Base-by-base conservation (phyloP, 1,140 invertebrate species). In the Batillaria attramentaria region DNA sequence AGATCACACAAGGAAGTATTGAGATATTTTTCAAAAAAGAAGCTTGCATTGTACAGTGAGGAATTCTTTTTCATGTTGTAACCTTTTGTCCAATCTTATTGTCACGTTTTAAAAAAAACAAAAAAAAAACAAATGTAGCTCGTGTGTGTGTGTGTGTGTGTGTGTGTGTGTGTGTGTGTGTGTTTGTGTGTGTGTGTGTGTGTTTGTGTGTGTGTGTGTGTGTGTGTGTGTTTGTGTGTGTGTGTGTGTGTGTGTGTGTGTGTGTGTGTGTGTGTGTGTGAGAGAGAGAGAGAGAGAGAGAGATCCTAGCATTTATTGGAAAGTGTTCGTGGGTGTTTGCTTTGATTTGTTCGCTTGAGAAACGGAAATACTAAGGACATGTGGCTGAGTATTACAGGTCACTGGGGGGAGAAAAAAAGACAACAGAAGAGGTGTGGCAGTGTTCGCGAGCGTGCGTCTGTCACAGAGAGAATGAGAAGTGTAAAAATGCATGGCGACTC, bases 231-330 rank as follows among this genome's bases (percentile, higher is more conserved):
- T 70, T 8, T 10, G 18, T 39, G 68, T 37, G 68, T 46, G 62
- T 46, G 50, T 50, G 72, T 35, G 35, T 72, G 57, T 42, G 60
- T 76, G 73, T 76, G 57, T 76, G 46, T 62, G 33, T 62, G 54
- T 62, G 73, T 62, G 73, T 76, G 73, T 37, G 35, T 62, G 46
- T 62, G 28, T 62, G 72, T 5, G 31, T 10, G 6, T 37, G 1
- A 35, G 28, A 24, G 54, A 33, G 6, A 35, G 31, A 35, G 13
- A 13, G 66, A 35, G 13, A 35, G 35, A 69, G 66, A 60, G 31
- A 60, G 8, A 10, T 10, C 57, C 57, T 6, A 6, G 24, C 46
- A 50, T 50, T 10, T 50, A 50, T 50, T 10, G 10, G 10, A 24
- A 50, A 10, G 10, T 50, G 10, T 13, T 13, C 10, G 46, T 24